Evolutionary conservation across 2,797 vertebrate species (phyloP).

Genomic region (Limnodromus scolopaceus): DNA sequence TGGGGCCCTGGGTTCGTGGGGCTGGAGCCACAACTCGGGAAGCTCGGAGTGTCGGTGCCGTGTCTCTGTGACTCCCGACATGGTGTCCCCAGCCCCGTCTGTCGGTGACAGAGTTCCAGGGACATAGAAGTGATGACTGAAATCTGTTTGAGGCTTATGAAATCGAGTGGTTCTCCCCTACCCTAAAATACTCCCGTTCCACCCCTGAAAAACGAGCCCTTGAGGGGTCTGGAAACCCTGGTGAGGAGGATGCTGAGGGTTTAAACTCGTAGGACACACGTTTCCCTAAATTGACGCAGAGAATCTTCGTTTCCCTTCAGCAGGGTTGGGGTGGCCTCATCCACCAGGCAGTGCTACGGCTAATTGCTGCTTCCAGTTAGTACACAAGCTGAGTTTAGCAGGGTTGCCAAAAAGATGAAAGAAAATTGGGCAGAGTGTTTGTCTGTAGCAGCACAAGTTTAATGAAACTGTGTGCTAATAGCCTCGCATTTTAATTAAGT

Average conservation of each 20-base stretch:
- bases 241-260: neutral
- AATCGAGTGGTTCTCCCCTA: neutral
- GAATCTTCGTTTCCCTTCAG: rapidly evolving
- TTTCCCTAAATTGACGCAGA: neutral
- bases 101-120: neutral
- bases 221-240: neutral
- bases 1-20: neutral
- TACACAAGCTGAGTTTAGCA: neutral
- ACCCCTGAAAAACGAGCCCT: neutral
- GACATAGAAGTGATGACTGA: neutral
- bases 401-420: neutral
- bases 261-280: rapidly evolving
- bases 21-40: neutral
- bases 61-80: neutral
- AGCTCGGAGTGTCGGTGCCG: neutral
- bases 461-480: constrained; percentile 41
- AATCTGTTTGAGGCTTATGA: neutral
- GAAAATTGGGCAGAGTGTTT: constrained; percentile 9
- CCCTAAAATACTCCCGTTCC: neutral
- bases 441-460: constrained; percentile 44
- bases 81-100: neutral
- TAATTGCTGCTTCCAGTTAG: neutral
- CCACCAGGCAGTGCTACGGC: neutral
- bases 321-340: neutral
- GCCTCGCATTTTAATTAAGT: constrained; percentile 57